These are phyloP conservation scores for Lasiurus borealis DNA, from an alignment of 2,113 vertebrate species.

Conservation along the genomic window DNA sequence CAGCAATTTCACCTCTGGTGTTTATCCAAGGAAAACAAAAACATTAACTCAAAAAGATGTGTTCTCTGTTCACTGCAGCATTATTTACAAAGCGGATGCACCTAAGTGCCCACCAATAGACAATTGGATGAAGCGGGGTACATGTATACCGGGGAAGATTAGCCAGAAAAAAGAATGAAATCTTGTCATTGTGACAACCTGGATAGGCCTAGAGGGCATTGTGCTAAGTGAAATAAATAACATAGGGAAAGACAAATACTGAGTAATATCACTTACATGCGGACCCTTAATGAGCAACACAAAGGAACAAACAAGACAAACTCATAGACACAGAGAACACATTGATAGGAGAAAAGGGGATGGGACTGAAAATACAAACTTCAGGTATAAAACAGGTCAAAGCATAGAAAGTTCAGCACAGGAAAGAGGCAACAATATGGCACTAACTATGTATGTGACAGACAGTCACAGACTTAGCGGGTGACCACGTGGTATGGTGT, in stretches of 20 bases:
- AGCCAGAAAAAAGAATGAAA: not conserved
- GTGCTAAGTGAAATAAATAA: not conserved
- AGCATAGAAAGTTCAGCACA: not conserved
- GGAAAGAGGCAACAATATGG: too few relatives aligned
- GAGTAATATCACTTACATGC: not conserved
- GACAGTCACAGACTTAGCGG: rapidly evolving
- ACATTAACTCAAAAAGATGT: too few relatives aligned
- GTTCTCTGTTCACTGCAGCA: not conserved
- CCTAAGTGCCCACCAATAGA: too few relatives aligned
- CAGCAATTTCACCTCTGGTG: not conserved
- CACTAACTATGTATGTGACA: too few relatives aligned
- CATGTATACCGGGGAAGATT: not conserved
- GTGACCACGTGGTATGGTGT: not conserved
- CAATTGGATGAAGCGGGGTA: rapidly evolving
- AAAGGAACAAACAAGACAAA: not conserved
- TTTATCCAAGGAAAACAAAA: not conserved
- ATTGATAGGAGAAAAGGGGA: not conserved
- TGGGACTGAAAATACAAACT: not conserved
- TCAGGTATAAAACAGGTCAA: not conserved
- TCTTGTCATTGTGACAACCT: too few relatives aligned
- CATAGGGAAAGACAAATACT: not conserved
- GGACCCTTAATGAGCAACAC: not conserved
- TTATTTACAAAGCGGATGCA: not conserved
- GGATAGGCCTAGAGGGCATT: not conserved
- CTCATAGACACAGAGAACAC: not conserved